A percentile compares a stretch with the other conserved stretches of the same genome.
Conservation (phyloP, 1,140 invertebrate species). For the Drosophila chauvacae region DNA sequence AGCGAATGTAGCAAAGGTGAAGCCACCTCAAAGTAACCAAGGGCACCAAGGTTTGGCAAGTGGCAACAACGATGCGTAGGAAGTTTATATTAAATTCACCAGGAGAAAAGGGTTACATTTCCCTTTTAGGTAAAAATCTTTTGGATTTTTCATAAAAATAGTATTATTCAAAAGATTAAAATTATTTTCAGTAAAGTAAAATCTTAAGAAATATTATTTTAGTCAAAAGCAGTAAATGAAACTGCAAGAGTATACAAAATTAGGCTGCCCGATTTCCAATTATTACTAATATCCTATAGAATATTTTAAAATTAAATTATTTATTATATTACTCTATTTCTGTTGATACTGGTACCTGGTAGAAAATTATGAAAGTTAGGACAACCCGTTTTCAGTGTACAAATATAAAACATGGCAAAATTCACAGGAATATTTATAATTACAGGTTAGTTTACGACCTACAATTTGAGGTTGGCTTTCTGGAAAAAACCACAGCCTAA, state of each 20-base stretch:
- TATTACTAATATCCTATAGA: no score
- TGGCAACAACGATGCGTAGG: neutral
- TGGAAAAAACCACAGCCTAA: constrained; percentile 8
- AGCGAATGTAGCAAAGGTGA: constrained; percentile 10
- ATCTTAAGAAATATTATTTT: no score
- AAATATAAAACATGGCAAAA: neutral
- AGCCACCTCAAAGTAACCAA: constrained; percentile 37
- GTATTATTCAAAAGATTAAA: no score
- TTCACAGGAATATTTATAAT: neutral
- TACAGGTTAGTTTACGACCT: neutral
- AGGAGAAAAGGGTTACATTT: neutral
- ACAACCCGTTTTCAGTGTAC: neutral
- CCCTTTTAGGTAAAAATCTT: no score
- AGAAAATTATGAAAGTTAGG: neutral
- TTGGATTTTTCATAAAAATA: no score
- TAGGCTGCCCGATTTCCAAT: no score
- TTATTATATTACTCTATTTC: no score
- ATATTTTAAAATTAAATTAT: no score
- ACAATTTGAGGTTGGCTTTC: neutral
- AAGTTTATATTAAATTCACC: constrained; percentile 4
- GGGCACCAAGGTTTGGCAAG: neutral
- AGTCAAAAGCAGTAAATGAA: no score
- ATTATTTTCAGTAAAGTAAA: no score
- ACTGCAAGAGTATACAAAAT: no score
- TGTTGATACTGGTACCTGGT: neutral